Percentiles rank a stretch among this genome's conserved stretches.
These are phyloP conservation scores for Pangasius sanitwongsei DNA, from an alignment of 2,797 vertebrate genomes.

Conservation along the genomic window DNA sequence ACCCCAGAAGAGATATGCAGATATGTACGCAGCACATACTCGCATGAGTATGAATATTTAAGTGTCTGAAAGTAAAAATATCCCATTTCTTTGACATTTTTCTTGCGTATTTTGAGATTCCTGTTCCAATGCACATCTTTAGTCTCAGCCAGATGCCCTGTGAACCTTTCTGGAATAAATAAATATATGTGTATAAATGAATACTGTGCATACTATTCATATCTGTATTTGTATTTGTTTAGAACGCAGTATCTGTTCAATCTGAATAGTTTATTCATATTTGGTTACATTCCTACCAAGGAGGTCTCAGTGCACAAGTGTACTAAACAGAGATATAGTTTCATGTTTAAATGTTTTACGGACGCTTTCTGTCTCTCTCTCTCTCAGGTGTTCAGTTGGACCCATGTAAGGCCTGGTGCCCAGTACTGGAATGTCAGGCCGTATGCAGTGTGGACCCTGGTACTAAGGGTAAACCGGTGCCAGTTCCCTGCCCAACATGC, in stretches of 20 bases:
- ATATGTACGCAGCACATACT: background rate
- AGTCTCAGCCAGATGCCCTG: background rate
- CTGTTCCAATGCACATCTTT: background rate
- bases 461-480: constrained; percentile 70
- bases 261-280: background rate
- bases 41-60: background rate
- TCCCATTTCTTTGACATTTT: background rate
- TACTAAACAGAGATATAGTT: background rate
- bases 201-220: background rate
- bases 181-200: background rate
- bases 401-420: constrained; percentile 90
- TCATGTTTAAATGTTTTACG: background rate
- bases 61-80: background rate
- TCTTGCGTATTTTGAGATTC: background rate
- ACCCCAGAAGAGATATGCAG: background rate
- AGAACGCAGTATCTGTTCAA: background rate
- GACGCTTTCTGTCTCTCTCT: background rate
- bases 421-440: constrained; percentile 85
- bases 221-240: background rate
- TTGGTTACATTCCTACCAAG: background rate
- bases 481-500: constrained; percentile 82
- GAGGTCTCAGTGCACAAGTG: background rate
- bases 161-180: background rate
- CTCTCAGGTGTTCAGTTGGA: constrained; percentile 89
- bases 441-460: constrained; percentile 78